Evolutionary conservation across 2,113 vertebrate genomes (phyloP).

Genomic region (Sminthopsis crassicaudata): DNA sequence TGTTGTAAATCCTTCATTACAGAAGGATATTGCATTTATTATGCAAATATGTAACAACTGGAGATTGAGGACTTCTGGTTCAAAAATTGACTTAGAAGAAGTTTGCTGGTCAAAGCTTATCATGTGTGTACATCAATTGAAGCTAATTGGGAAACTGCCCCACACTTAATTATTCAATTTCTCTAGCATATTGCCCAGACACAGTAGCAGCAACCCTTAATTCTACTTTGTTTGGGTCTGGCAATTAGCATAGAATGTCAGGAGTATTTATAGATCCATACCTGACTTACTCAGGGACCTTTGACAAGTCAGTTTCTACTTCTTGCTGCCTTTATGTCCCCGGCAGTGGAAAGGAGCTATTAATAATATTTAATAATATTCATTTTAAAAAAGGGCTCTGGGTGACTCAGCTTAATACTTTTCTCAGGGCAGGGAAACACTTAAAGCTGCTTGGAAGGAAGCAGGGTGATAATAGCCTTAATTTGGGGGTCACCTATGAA

Average conservation of each 20-base stretch:
- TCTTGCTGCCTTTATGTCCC: background rate
- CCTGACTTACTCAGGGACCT: background rate
- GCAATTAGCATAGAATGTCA: background rate
- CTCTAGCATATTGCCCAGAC: background rate
- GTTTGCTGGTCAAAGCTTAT: background rate
- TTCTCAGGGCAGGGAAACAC: constrained; percentile 14
- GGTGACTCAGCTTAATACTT: background rate
- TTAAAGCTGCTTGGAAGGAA: constrained; percentile 48
- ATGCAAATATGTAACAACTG: constrained; percentile 9
- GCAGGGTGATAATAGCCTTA: background rate
- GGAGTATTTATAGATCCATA: background rate
- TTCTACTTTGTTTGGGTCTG: background rate
- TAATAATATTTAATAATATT: background rate
- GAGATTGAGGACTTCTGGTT: background rate
- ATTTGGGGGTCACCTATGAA: background rate
- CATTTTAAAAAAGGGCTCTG: constrained; percentile 20
- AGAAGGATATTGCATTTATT: constrained; percentile 1
- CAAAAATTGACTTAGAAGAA: constrained; percentile 22
- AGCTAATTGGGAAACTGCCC: background rate
- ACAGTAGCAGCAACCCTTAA: background rate
- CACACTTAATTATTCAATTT: fast-evolving
- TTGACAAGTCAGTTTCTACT: background rate
- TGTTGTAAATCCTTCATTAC: constrained; percentile 24
- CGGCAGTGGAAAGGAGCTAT: background rate
- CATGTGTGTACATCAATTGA: background rate